Evolutionary conservation across 1,140 invertebrate genomes (phyloP).

Genomic region (Scaptomyza pallida): DNA sequence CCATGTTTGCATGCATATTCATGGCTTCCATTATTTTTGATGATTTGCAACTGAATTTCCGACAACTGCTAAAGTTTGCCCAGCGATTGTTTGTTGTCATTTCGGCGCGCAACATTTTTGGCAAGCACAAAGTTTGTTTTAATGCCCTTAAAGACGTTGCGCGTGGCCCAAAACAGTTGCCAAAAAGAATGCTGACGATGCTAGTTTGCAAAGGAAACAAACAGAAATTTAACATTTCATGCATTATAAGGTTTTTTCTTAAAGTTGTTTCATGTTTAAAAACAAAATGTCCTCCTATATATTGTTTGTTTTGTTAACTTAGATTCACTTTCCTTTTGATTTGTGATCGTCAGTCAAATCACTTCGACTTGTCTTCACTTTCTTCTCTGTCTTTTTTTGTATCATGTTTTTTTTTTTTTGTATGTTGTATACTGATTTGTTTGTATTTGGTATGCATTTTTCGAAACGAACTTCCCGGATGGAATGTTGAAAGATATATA

Average conservation of each 20-base stretch:
- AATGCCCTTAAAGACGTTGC: not conserved
- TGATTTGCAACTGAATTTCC: slow-evolving; percentile 28
- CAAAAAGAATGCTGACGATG: not conserved
- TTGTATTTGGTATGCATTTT: slow-evolving; percentile 76
- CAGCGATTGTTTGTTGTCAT: slow-evolving; percentile 63
- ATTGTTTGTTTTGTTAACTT: no score
- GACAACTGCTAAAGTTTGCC: slow-evolving; percentile 19
- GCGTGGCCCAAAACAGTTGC: no score
- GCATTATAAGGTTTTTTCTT: no score
- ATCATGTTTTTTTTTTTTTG: slow-evolving; percentile 30
- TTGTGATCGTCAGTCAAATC: not conserved
- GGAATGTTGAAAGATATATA: slow-evolving; percentile 81
- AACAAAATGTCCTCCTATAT: not conserved
- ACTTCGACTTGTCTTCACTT: slow-evolving; percentile 28
- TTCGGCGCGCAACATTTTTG: slow-evolving; percentile 9
- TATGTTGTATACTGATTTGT: slow-evolving; percentile 81
- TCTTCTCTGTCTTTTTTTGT: slow-evolving; percentile 35
- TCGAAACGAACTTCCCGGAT: slow-evolving; percentile 81
- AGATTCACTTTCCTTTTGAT: no score
- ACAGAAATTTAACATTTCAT: not conserved
- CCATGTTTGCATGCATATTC: slow-evolving; percentile 20
- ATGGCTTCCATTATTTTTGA: slow-evolving; percentile 44
- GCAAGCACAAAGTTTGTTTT: slow-evolving; percentile 25
- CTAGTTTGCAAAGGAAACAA: not conserved
- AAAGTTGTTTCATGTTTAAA: not conserved